Evolutionary conservation across 2,888 invertebrate genomes (phyloP), one percentile per base, ranked within the genome.

Genomic region (Blastobasis lacticolella): DNA sequence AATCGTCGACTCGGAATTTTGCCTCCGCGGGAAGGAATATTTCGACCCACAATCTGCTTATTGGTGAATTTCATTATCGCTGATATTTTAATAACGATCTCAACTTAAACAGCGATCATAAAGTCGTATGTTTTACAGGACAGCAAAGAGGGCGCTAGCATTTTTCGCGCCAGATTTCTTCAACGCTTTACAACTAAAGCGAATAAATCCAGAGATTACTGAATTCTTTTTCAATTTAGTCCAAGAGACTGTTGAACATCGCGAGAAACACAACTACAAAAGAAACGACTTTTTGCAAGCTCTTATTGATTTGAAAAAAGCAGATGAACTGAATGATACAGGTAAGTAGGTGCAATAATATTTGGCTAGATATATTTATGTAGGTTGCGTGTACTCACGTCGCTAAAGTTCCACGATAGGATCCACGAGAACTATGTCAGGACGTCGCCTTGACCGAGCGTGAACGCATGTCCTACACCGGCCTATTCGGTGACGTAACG

Each of bases 281-380:
- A 70, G 89, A 46, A 86, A 88, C 54, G 91, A 91, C 63, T 90
- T 90, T 62, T 65, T 91, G 53, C 89, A 90, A 64, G 75, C 90
- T 4, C 71, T 91, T 6, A 89, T 90, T 45, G 83, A 90, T 46
- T 63, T 90, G 56, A 88, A 81, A 60, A 82, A 88, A 59, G 75
- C 69, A 40, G 64, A 68, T 58, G 61, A 62, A 41, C 63, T 64
- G 46, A 68, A 68, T 46, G 68, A 73, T 50, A 69, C 71, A 72
- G 78, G 77, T 79, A 68, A 43, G 49, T 57, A 44, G 40, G 49
- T 23, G 45, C 37, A 45, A 36, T n/a, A 37, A 6, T 37, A 6
- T 48, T 10, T 41, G 7, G 36, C 23, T 9, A 9, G 41, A 8
- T 41, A 8, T 7, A 41, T 41, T 38, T 38, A 38, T 5, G 23